phyloP scores from a whole-genome alignment of 2,113 vertebrate genomes.

The Brienomyrus brachyistius region DNA sequence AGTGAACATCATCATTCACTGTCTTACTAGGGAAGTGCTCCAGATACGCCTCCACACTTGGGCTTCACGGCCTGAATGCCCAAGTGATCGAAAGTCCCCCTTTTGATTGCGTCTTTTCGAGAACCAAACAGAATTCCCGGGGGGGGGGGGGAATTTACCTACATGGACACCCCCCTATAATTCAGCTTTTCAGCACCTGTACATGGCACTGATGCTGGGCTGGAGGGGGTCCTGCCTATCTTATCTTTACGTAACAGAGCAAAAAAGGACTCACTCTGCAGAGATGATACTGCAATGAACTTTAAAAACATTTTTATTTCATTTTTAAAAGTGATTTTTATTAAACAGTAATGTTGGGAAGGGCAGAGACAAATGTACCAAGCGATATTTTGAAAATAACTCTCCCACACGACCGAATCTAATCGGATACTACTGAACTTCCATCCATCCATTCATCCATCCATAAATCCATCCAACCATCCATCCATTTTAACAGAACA shows the following conservation, averaged over 20 bases:
- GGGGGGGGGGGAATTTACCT: neutral
- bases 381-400: neutral
- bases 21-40: neutral
- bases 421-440: neutral
- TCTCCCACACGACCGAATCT: neutral
- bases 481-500: too few species aligned
- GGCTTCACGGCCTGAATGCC: neutral
- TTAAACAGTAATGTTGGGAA: neutral
- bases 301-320: neutral
- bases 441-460: too few species aligned
- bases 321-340: neutral
- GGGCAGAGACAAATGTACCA: neutral
- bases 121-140: neutral
- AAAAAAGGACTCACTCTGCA: neutral
- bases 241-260: neutral
- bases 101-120: neutral
- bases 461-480: too few species aligned
- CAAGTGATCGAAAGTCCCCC: neutral
- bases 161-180: neutral
- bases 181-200: neutral
- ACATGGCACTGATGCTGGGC: neutral
- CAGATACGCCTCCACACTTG: neutral
- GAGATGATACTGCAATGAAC: neutral
- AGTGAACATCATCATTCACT: neutral
- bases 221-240: neutral